These are phyloP conservation scores for Heliothis peltigera DNA, from an alignment of 2,888 invertebrate species.

Conservation along the genomic window DNA sequence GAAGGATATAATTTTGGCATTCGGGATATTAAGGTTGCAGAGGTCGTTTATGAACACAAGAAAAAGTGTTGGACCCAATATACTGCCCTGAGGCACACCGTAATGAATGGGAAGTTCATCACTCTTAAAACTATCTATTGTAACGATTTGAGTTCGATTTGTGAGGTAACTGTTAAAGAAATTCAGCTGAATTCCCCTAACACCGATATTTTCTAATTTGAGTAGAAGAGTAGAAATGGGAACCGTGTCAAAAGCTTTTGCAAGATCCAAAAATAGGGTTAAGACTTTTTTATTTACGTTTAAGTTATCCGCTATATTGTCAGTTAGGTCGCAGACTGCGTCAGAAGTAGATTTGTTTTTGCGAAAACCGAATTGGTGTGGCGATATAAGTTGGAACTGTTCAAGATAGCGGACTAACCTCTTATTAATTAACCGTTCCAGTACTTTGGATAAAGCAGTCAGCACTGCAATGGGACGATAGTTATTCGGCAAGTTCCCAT, in stretches of 20 bases:
- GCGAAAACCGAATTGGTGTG: not conserved
- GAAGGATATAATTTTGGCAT: conserved; percentile 13
- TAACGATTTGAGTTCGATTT: conserved; percentile 15
- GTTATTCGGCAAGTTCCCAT: not conserved
- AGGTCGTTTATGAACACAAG: conserved; percentile 21
- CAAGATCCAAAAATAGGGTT: not conserved
- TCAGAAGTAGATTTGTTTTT: not conserved
- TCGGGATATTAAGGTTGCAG: conserved; percentile 16
- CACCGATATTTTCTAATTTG: conserved; percentile 26
- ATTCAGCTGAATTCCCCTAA: conserved; percentile 15
- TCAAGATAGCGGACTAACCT: not conserved
- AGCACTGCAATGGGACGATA: not conserved
- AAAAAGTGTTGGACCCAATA: conserved; percentile 27
- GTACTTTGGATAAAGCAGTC: not conserved
- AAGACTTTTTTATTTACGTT: not conserved
- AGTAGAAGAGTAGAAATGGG: conserved; percentile 10
- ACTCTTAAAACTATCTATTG: conserved; percentile 9
- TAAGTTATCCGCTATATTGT: not conserved
- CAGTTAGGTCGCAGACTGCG: not conserved
- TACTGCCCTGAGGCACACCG: conserved; percentile 34
- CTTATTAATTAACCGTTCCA: not conserved
- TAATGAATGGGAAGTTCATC: conserved; percentile 11
- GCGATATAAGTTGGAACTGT: not conserved
- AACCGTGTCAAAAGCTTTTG: too few species aligned
- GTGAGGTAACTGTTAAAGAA: conserved; percentile 19